Percentiles rank a stretch among this genome's conserved stretches.
Conservation (phyloP, 2,888 invertebrate species). For the Brachyptera putata region DNA sequence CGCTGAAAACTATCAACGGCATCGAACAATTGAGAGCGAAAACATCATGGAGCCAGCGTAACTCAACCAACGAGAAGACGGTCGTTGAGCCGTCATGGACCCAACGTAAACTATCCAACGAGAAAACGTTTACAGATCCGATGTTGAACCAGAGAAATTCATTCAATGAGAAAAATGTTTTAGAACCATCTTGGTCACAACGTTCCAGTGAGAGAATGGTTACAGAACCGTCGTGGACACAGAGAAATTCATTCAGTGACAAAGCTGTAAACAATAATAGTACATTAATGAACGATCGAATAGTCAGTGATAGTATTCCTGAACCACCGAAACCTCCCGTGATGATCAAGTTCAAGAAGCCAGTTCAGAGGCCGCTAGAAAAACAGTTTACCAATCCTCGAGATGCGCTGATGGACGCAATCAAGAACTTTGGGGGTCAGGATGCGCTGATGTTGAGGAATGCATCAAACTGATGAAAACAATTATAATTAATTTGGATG, state of each 20-base stretch:
- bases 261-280: neutral
- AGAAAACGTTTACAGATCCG: too few relatives aligned
- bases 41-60: neutral
- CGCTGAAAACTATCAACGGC: slow-evolving; percentile 14
- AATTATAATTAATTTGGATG: too few relatives aligned
- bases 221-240: too few relatives aligned
- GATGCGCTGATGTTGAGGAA: slow-evolving; percentile 32
- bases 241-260: neutral
- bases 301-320: slow-evolving; percentile 12
- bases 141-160: too few relatives aligned
- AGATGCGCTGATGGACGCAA: slow-evolving; percentile 64
- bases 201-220: too few relatives aligned
- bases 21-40: neutral
- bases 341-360: slow-evolving; percentile 33
- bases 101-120: too few relatives aligned
- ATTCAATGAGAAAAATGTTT: too few relatives aligned
- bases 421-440: slow-evolving; percentile 60
- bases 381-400: slow-evolving; percentile 51
- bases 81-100: too few relatives aligned
- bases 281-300: neutral
- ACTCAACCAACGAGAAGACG: neutral
- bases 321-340: slow-evolving; percentile 34
- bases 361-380: slow-evolving; percentile 26
- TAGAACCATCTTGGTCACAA: too few relatives aligned
- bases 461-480: too few relatives aligned